Percentiles rank a stretch among this genome's conserved stretches.
phyloP scores from a whole-genome alignment of 2,888 invertebrate species.

The Rhagonycha fulva region DNA sequence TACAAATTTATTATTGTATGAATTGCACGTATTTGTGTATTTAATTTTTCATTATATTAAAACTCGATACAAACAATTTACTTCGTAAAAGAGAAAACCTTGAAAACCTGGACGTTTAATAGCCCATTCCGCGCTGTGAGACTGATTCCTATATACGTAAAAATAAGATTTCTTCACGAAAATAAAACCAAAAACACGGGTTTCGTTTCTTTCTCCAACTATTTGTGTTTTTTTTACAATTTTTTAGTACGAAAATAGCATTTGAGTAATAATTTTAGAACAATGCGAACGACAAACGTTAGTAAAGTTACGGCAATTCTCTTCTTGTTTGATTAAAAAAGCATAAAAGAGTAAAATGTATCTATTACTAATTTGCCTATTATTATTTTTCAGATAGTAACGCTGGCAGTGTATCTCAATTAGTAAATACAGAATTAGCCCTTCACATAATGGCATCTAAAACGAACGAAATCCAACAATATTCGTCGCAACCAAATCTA shows the following conservation, averaged over 20 bases:
- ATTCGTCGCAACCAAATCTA: slow-evolving; percentile 53
- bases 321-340: not conserved
- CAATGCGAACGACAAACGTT: not conserved
- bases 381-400: slow-evolving; percentile 62
- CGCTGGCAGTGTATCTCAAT: slow-evolving; percentile 68
- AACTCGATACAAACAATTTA: too few relatives aligned
- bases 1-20: too few relatives aligned
- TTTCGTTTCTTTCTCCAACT: not conserved
- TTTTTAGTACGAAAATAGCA: not conserved
- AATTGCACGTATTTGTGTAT: too few relatives aligned
- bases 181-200: not conserved
- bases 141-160: too few relatives aligned
- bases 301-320: not conserved
- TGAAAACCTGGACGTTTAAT: too few relatives aligned
- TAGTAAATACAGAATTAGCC: slow-evolving; percentile 68
- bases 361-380: not conserved
- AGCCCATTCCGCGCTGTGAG: too few relatives aligned
- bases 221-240: not conserved
- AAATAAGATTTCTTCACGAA: too few relatives aligned
- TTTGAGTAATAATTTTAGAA: not conserved
- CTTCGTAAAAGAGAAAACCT: too few relatives aligned
- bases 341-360: not conserved
- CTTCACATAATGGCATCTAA: slow-evolving; percentile 55
- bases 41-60: too few relatives aligned
- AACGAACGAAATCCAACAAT: slow-evolving; percentile 46